Evolutionary conservation across 2,888 invertebrate species (phyloP).

Genomic region (Leptinotarsa rubiginosa): DNA sequence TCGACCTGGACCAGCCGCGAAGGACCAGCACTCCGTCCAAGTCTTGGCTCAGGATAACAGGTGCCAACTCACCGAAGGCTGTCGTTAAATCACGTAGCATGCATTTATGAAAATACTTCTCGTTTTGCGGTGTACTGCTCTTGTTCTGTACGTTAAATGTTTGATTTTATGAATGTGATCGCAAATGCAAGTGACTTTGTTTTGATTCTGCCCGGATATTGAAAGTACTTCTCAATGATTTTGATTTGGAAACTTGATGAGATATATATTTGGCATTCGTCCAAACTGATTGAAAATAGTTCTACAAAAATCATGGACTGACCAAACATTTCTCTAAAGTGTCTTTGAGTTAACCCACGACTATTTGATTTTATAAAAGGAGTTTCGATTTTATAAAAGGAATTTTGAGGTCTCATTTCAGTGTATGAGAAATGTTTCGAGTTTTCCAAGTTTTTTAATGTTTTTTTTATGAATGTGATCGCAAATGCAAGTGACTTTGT

Average conservation of each 20-base stretch:
- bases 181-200: not conserved
- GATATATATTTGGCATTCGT: no score
- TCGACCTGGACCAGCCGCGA: conserved; percentile 37
- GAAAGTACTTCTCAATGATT: no score
- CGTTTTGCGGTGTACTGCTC: conserved; percentile 1
- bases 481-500: not conserved
- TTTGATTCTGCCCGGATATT: not conserved
- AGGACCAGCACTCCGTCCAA: conserved; percentile 53
- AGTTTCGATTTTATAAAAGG: no score
- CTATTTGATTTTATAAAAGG: no score
- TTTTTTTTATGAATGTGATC: not conserved
- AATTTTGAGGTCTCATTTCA: no score
- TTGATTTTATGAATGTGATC: not conserved
- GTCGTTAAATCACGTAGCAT: conserved; percentile 42
- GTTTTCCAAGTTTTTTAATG: not conserved
- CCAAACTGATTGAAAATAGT: no score
- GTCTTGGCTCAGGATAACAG: conserved; percentile 72
- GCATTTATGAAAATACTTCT: conserved; percentile 28
- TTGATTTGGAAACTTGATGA: no score
- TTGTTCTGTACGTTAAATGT: not conserved
- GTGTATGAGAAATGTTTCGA: no score
- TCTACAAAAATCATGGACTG: no score
- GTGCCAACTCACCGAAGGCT: conserved; percentile 70
- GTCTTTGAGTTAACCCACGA: no score
- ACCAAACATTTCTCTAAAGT: no score